Evolutionary conservation across 2,888 invertebrate species (phyloP).

Genomic region (Drosophila fungiperda): DNA sequence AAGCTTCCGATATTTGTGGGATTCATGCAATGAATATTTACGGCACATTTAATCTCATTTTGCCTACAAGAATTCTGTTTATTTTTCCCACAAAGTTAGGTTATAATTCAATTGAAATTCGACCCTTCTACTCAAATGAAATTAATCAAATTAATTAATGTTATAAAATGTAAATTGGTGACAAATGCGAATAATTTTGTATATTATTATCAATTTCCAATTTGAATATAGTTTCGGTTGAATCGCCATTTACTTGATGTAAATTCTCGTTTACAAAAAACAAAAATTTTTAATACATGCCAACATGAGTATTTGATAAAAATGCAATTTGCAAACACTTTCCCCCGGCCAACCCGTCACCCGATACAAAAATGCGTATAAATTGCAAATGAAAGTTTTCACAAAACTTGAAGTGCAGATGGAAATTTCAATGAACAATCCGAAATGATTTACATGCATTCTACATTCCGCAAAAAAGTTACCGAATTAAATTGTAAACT

Average conservation of each 20-base stretch:
- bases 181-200: neutral
- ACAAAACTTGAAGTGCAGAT: constrained; percentile 16
- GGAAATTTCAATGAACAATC: constrained; percentile 11
- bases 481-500: constrained; percentile 1
- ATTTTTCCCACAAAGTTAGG: neutral
- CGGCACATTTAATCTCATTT: neutral
- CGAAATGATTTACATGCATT: constrained; percentile 30
- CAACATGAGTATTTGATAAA: constrained; percentile 25
- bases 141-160: neutral
- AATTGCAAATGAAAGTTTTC: constrained; percentile 28
- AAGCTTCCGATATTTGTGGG: neutral
- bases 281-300: constrained; percentile 18
- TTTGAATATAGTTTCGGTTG: constrained; percentile 6
- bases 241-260: neutral
- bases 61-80: neutral
- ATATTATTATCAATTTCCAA: constrained; percentile 3
- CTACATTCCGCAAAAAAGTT: constrained; percentile 1
- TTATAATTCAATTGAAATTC: neutral
- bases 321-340: constrained; percentile 22
- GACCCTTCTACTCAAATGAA: neutral
- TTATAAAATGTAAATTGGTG: neutral
- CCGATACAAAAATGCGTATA: constrained; percentile 5
- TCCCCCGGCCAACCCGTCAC: neutral
- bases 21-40: constrained; percentile 3
- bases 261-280: neutral